phyloP scores from a whole-genome alignment of 2,797 vertebrate genomes.

The Darevskia mixta region DNA sequence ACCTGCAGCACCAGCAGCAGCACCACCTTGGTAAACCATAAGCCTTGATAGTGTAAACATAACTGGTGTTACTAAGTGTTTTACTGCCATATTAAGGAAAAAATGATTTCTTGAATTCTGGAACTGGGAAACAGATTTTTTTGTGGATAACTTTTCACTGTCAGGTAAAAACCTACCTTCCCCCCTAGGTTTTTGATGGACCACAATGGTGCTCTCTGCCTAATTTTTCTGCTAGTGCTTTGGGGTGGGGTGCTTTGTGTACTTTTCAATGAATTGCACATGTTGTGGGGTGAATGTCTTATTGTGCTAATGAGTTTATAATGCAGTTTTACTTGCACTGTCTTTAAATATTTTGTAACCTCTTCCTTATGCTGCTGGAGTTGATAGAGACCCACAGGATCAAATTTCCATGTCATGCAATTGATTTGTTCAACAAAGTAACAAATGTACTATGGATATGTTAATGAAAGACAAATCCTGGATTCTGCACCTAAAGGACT shows the following conservation, averaged over 20 bases:
- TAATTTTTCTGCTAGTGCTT: too few relatives aligned
- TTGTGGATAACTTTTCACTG: too few relatives aligned
- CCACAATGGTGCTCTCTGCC: too few relatives aligned
- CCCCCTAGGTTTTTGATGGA: too few relatives aligned
- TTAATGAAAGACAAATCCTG: slow-evolving; percentile 4
- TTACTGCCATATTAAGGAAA: background rate
- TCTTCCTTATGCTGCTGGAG: background rate
- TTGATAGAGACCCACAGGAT: background rate
- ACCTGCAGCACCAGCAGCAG: too few relatives aligned
- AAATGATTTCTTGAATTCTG: background rate
- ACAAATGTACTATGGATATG: background rate
- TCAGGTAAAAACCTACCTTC: too few relatives aligned
- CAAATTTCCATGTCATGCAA: background rate
- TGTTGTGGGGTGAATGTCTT: too few relatives aligned
- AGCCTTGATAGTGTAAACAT: background rate
- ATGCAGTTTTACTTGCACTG: too few relatives aligned
- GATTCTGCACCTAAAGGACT: slow-evolving; percentile 7
- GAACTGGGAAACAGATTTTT: background rate
- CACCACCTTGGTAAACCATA: background rate
- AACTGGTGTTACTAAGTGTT: background rate
- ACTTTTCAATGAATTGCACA: too few relatives aligned
- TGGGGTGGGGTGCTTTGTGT: too few relatives aligned
- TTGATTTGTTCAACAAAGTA: background rate
- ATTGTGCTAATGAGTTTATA: too few relatives aligned
- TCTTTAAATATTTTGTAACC: background rate